These are phyloP conservation scores for Rattus rattus DNA, from an alignment of 2,113 vertebrate genomes.

Conservation along the genomic window DNA sequence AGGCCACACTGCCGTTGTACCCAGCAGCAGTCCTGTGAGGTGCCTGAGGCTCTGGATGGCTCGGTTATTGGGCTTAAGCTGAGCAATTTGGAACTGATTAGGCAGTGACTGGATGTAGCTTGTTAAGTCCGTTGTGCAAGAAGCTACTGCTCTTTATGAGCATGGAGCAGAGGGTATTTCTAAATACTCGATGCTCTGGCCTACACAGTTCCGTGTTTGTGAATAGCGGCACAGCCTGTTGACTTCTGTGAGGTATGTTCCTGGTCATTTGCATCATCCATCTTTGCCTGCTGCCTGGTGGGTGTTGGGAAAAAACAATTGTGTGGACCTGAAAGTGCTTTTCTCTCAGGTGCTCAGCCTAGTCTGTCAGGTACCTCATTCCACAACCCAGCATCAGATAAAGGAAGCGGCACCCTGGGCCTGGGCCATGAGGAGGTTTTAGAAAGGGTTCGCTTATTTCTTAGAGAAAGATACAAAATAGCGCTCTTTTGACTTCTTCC, in stretches of 20 bases:
- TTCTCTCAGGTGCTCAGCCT: not conserved
- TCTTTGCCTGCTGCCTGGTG: not conserved
- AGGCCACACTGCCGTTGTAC: not conserved
- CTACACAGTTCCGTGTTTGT: not conserved
- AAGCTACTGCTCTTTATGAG: not conserved
- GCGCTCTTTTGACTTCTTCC: not conserved
- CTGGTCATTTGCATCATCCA: not conserved
- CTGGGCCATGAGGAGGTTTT: not conserved
- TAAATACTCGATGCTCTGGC: not conserved
- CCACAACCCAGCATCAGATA: not conserved
- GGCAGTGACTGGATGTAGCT: not conserved
- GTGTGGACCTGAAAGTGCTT: not conserved
- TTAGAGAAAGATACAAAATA: not conserved
- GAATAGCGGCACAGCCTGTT: rapidly evolving
- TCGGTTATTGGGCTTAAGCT: not conserved
- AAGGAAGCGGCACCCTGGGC: not conserved
- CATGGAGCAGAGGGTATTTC: not conserved
- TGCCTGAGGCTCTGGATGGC: not conserved
- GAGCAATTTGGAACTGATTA: not conserved
- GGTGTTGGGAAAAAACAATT: not conserved
- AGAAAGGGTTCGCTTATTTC: not conserved
- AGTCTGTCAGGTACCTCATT: rapidly evolving
- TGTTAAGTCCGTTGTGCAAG: not conserved
- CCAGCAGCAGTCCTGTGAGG: not conserved
- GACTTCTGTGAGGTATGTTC: not conserved